phyloP scores from a whole-genome alignment of 1,140 invertebrate species.

The Cheumatopsyche charites region DNA sequence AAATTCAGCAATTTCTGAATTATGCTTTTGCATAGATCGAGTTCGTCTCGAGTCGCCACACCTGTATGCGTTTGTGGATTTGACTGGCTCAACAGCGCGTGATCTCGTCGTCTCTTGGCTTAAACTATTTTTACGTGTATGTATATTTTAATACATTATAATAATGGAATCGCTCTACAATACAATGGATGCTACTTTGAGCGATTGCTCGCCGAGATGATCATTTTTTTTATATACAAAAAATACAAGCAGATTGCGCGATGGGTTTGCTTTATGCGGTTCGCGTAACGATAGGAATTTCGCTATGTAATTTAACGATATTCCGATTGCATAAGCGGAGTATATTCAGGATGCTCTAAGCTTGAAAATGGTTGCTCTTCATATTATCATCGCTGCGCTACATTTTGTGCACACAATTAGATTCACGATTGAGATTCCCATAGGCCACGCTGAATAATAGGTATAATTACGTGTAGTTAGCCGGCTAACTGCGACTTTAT shows the following conservation, averaged over 20 bases:
- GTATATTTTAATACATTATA: too few species aligned
- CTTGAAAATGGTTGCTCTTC: not conserved
- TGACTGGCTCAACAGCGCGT: not conserved
- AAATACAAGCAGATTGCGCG: too few species aligned
- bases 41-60: constrained; percentile 3
- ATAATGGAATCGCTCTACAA: too few species aligned
- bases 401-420: constrained; percentile 12
- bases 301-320: too few species aligned
- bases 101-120: not conserved
- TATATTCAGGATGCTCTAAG: too few species aligned
- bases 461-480: constrained; percentile 19
- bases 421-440: constrained; percentile 15
- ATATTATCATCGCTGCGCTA: not conserved
- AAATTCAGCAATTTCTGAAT: too few species aligned
- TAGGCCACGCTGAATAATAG: constrained; percentile 13
- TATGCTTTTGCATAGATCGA: not conserved
- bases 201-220: too few species aligned
- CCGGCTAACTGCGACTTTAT: constrained; percentile 9
- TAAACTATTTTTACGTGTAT: not conserved
- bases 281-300: too few species aligned
- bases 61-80: constrained; percentile 11
- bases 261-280: too few species aligned
- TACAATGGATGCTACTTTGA: too few species aligned
- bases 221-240: too few species aligned
- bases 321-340: too few species aligned